Conservation (phyloP, 2,888 invertebrate species). For the Tetanocera ferruginea region DNA sequence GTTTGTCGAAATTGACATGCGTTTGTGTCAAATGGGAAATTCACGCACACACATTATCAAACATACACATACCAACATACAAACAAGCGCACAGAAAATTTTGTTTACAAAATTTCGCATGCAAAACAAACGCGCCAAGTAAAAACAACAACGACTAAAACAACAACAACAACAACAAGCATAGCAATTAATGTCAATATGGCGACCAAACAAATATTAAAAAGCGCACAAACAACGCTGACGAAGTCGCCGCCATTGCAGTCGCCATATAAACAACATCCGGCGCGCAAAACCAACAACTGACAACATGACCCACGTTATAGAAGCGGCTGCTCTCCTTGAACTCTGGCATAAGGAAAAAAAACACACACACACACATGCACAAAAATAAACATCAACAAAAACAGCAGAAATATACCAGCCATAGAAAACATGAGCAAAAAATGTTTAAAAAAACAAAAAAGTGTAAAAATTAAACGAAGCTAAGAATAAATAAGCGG, state of each 20-base stretch:
- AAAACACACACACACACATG: background rate
- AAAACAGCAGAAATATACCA: background rate
- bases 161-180: no score
- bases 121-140: background rate
- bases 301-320: constrained; percentile 14
- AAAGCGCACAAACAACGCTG: background rate
- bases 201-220: constrained; percentile 6
- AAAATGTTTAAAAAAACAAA: background rate
- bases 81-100: background rate
- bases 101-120: background rate
- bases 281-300: background rate
- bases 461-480: background rate
- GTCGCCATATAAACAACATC: constrained; percentile 11
- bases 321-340: constrained; percentile 20
- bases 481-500: background rate
- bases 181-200: constrained; percentile 24
- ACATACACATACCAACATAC: background rate
- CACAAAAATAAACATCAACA: background rate
- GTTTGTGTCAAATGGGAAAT: constrained; percentile 9
- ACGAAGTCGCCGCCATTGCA: constrained; percentile 2
- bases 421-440: background rate
- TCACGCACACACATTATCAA: background rate
- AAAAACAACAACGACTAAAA: background rate
- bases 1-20: background rate
- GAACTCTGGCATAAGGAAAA: constrained; percentile 25